Conservation (phyloP, 2,113 vertebrate genomes). For the Phrynocephalus versicolor region DNA sequence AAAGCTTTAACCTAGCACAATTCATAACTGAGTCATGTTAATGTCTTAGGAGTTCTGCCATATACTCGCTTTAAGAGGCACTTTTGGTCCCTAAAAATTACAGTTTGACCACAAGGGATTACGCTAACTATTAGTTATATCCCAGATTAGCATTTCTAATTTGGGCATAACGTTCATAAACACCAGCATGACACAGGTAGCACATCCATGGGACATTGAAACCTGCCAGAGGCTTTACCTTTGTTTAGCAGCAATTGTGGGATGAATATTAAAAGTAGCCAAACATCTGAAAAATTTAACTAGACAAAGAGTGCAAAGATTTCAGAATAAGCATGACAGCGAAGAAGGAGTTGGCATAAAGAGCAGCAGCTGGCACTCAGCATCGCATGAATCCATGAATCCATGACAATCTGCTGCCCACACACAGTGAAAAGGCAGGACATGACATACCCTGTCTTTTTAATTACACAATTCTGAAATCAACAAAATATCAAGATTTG, state of each 20-base stretch:
- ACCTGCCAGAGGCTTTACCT: background rate
- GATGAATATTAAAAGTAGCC: background rate
- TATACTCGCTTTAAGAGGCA: background rate
- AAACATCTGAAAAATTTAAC: background rate
- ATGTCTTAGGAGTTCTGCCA: background rate
- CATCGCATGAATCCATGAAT: background rate
- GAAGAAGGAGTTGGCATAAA: background rate
- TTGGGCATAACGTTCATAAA: background rate
- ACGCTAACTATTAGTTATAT: background rate
- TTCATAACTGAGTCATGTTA: background rate
- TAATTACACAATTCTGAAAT: background rate
- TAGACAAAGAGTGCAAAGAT: background rate
- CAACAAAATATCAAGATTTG: background rate
- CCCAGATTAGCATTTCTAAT: background rate
- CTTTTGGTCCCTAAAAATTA: slow-evolving; percentile 24
- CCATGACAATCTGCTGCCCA: background rate
- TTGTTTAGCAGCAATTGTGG: background rate
- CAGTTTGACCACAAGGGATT: background rate
- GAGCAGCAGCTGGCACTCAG: background rate
- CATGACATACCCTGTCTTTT: background rate
- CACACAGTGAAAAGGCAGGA: background rate
- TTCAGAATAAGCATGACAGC: too few species aligned
- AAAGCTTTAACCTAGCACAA: background rate
- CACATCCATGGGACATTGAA: background rate
- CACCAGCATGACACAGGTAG: background rate